Evolutionary conservation across 2,797 vertebrate species (phyloP).

Genomic region (Aphelocoma californica): DNA sequence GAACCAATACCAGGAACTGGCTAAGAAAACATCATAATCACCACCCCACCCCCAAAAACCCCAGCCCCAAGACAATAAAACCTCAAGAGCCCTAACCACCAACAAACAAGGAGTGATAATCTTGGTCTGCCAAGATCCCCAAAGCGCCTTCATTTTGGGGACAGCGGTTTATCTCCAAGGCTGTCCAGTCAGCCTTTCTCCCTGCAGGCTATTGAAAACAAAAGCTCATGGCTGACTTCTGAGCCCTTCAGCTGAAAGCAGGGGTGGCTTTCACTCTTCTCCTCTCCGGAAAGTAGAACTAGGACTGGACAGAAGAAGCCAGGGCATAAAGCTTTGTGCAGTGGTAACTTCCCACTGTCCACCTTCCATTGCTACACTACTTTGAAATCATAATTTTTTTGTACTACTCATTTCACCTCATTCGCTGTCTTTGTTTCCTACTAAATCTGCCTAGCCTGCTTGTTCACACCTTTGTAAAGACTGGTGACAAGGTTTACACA

Average conservation of each 20-base stretch:
- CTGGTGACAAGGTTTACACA: background rate
- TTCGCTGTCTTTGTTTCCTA: background rate
- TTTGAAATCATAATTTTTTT: background rate
- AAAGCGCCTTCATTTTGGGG: background rate
- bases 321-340: background rate
- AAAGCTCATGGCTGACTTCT: background rate
- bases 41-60: background rate
- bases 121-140: background rate
- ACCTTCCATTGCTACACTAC: background rate
- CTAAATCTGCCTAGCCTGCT: background rate
- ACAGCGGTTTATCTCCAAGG: background rate
- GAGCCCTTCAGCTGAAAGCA: background rate
- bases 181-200: background rate
- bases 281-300: background rate
- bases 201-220: background rate
- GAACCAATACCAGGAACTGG: background rate
- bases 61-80: background rate
- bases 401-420: background rate
- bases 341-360: background rate
- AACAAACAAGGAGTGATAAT: background rate
- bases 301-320: background rate
- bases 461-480: background rate
- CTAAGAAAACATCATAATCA: background rate
- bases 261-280: background rate
- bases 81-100: background rate